A percentile compares a stretch with the other conserved stretches of the same genome.
Evolutionary conservation across 2,888 invertebrate species (phyloP).

Genomic region (Linnaemya vulpina): DNA sequence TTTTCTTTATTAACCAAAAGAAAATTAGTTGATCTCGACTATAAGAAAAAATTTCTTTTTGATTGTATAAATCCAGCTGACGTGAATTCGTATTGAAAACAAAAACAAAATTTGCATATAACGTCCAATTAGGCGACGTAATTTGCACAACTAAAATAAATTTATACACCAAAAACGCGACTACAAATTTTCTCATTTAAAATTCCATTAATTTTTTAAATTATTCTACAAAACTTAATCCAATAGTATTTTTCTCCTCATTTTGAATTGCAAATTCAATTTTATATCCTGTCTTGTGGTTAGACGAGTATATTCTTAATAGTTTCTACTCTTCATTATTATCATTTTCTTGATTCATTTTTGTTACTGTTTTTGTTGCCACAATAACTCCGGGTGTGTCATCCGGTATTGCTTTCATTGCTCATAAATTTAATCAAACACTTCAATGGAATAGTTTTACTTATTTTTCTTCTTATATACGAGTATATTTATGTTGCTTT

Average conservation of each 20-base stretch:
- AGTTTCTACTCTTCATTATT: constrained; percentile 29
- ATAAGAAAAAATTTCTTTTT: no score
- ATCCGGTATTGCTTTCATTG: constrained; percentile 66
- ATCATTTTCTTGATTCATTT: background rate
- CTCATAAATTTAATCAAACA: constrained; percentile 71
- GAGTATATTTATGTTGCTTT: constrained; percentile 20
- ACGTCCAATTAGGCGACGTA: no score
- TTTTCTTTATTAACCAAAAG: no score
- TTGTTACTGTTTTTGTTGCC: constrained; percentile 18
- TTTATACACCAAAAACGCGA: background rate
- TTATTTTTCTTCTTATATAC: constrained; percentile 32
- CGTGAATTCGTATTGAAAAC: no score
- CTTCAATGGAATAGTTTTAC: constrained; percentile 66
- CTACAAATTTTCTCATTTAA: constrained; percentile 19
- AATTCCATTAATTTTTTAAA: constrained; percentile 25
- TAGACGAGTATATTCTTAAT: constrained; percentile 27
- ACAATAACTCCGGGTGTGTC: constrained; percentile 65
- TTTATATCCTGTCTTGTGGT: constrained; percentile 46
- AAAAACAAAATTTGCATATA: no score
- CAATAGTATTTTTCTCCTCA: background rate
- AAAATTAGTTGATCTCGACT: no score
- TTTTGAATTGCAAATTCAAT: constrained; percentile 51
- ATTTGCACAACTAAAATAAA: background rate
- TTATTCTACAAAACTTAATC: constrained; percentile 12
- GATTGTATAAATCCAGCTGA: no score